Percentiles rank a stretch among this genome's conserved stretches.
Conservation (phyloP, 2,113 vertebrate species). For the Cyprinodon tularosa region DNA sequence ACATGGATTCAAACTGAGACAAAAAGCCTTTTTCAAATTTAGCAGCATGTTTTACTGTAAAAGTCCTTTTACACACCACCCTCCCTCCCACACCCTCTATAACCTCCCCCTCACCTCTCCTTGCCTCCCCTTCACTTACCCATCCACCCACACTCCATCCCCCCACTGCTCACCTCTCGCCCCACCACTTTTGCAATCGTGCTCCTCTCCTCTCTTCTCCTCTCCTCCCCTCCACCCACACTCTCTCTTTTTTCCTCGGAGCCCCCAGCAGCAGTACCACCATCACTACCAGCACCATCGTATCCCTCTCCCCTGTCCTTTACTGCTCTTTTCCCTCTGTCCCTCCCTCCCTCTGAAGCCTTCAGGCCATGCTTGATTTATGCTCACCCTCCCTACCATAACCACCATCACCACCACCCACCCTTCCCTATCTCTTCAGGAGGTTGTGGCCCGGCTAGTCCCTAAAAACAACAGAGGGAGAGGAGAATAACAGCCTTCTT, state of each 20-base stretch:
- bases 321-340: constrained; percentile 66
- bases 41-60: constrained; percentile 27
- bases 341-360: constrained; percentile 70
- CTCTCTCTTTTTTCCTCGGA: constrained; percentile 60
- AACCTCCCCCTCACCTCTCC: constrained; percentile 66
- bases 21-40: constrained; percentile 42
- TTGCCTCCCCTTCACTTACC: constrained; percentile 60
- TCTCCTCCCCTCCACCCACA: constrained; percentile 69
- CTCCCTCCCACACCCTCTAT: constrained; percentile 60
- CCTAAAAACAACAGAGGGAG: constrained; percentile 82
- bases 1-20: background rate
- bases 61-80: constrained; percentile 33
- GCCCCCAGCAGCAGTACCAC: constrained; percentile 74
- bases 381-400: constrained; percentile 71
- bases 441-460: constrained; percentile 82
- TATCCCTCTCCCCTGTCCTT: constrained; percentile 65
- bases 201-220: constrained; percentile 57
- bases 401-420: constrained; percentile 59
- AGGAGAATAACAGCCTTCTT: constrained; percentile 78
- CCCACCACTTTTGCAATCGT: constrained; percentile 65
- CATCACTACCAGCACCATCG: constrained; percentile 67
- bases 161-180: constrained; percentile 72
- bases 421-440: constrained; percentile 75
- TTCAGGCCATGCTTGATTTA: constrained; percentile 78
- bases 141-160: constrained; percentile 72